Percentiles rank a stretch among this genome's conserved stretches.
phyloP scores from a whole-genome alignment of 2,113 vertebrate genomes.

The Sialia sialis region DNA sequence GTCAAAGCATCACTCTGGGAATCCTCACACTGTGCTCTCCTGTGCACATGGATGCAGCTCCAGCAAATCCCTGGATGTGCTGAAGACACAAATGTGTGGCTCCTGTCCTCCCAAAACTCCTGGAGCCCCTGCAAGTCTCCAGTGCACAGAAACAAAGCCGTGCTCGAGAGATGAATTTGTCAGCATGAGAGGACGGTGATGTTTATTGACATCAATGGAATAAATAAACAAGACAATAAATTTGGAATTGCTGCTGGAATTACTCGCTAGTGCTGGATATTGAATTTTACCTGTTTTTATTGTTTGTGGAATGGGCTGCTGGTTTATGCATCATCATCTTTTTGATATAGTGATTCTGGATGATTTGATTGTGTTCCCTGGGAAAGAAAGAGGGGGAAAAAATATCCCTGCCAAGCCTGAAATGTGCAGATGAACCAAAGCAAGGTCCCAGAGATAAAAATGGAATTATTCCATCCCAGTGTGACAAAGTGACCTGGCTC shows the following conservation, averaged over 20 bases:
- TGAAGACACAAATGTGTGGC: not conserved
- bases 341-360: not conserved
- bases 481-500: not conserved
- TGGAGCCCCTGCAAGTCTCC: not conserved
- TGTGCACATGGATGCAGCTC: not conserved
- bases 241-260: constrained; percentile 41
- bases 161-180: not conserved
- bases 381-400: not conserved
- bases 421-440: not conserved
- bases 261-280: not conserved
- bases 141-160: not conserved
- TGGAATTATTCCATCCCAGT: not conserved
- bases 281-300: constrained; percentile 49
- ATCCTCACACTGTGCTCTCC: not conserved
- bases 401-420: not conserved
- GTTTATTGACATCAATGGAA: constrained; percentile 4
- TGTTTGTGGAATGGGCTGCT: constrained; percentile 8
- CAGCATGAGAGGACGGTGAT: not conserved
- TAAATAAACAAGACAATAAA: constrained; percentile 53
- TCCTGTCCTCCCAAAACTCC: not conserved
- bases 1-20: not conserved
- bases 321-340: constrained; percentile 28
- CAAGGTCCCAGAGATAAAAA: not conserved
- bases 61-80: not conserved
- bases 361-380: not conserved